phyloP scores from a whole-genome alignment of 1,140 invertebrate species.

The Drosophila nikananu region DNA sequence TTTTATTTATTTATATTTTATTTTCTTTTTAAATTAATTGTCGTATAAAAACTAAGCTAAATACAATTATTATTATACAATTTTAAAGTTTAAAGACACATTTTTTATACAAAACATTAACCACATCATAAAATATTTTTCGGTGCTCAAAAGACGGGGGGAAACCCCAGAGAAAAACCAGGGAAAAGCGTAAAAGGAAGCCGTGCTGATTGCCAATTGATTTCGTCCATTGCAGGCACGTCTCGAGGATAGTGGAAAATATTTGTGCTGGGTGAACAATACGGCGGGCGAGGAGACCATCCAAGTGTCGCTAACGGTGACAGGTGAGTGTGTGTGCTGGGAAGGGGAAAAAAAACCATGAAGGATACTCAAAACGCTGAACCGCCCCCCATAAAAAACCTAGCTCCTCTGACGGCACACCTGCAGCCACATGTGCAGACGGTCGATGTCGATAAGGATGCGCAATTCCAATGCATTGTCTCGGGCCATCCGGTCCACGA shows the following conservation, averaged over 20 bases:
- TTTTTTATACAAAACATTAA: background rate
- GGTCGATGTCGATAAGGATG: slow-evolving; percentile 93
- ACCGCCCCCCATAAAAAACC: slow-evolving; percentile 9
- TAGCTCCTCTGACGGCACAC: slow-evolving; percentile 90
- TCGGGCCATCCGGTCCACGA: slow-evolving; percentile 92
- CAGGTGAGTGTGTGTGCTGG: slow-evolving; percentile 83
- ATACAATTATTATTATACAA: too few relatives aligned
- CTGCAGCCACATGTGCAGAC: slow-evolving; percentile 91
- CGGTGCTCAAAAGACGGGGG: background rate
- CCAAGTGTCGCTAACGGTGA: slow-evolving; percentile 91
- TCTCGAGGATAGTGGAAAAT: slow-evolving; percentile 92
- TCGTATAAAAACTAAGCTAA: too few relatives aligned
- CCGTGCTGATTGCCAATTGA: slow-evolving; percentile 76
- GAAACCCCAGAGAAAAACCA: too few relatives aligned
- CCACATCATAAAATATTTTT: background rate
- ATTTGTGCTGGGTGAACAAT: slow-evolving; percentile 95
- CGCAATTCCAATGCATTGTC: slow-evolving; percentile 94
- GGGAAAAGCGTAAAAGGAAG: slow-evolving; percentile 30
- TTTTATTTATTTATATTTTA: too few relatives aligned
- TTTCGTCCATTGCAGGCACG: slow-evolving; percentile 86
- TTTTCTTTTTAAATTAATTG: too few relatives aligned
- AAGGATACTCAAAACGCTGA: slow-evolving; percentile 24
- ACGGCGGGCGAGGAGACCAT: slow-evolving; percentile 93
- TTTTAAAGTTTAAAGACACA: background rate
- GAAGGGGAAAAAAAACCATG: background rate